Percentiles rank a stretch among this genome's conserved stretches.
Evolutionary conservation across 2,888 invertebrate species (phyloP).

Genomic region (Cryptophagus acutangulus): DNA sequence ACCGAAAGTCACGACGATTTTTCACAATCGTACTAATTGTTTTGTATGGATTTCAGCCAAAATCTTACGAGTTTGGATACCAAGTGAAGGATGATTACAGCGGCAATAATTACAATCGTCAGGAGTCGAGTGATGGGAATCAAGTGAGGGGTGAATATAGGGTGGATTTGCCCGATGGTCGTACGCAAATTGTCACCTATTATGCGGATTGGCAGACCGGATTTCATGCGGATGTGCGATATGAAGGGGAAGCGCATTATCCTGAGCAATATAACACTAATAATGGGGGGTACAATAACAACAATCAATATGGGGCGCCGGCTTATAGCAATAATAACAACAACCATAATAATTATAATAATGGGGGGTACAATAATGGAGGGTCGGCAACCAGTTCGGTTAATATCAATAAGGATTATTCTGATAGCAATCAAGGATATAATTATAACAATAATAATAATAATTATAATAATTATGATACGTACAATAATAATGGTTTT

Average conservation of each 20-base stretch:
- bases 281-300: slow-evolving; percentile 27
- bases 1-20: neutral
- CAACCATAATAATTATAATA: slow-evolving; percentile 18
- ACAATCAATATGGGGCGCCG: slow-evolving; percentile 17
- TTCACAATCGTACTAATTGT: neutral
- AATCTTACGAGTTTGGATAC: slow-evolving; percentile 75
- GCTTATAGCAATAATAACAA: slow-evolving; percentile 19
- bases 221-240: slow-evolving; percentile 70
- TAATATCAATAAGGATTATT: slow-evolving; percentile 33
- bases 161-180: slow-evolving; percentile 58
- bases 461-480: slow-evolving; percentile 6
- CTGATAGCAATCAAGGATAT: neutral
- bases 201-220: slow-evolving; percentile 76
- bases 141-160: slow-evolving; percentile 59
- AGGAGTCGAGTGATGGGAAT: slow-evolving; percentile 69
- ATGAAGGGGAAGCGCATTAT: slow-evolving; percentile 66
- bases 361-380: slow-evolving; percentile 19
- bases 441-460: slow-evolving; percentile 1
- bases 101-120: slow-evolving; percentile 68
- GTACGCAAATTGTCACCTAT: slow-evolving; percentile 66
- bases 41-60: slow-evolving; percentile 64
- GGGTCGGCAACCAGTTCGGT: slow-evolving; percentile 30
- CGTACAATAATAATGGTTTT: neutral
- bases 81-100: slow-evolving; percentile 71
- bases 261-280: slow-evolving; percentile 52